Conservation (phyloP, 2,797 vertebrate species). For the Fratercula arctica region DNA sequence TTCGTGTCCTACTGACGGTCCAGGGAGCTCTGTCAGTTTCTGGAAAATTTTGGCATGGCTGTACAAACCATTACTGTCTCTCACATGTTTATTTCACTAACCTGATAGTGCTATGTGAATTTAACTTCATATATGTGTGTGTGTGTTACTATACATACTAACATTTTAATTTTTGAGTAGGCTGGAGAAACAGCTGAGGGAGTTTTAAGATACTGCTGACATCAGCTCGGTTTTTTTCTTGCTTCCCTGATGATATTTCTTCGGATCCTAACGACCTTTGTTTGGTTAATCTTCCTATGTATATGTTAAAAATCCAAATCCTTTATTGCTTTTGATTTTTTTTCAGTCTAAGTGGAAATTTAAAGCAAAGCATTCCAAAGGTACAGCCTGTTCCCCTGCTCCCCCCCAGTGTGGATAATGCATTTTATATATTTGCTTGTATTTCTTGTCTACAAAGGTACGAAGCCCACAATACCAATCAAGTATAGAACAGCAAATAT, state of each 20-base stretch:
- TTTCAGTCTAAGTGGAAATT: neutral
- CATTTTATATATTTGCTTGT: neutral
- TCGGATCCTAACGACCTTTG: neutral
- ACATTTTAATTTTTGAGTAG: neutral
- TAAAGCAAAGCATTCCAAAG: neutral
- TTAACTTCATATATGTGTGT: neutral
- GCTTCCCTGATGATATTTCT: neutral
- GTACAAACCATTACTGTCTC: neutral
- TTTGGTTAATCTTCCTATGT: neutral
- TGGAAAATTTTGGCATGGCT: neutral
- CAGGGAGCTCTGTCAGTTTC: neutral
- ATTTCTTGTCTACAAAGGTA: neutral
- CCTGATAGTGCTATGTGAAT: neutral
- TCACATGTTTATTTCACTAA: neutral
- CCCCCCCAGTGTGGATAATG: rapidly evolving
- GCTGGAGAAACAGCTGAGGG: neutral
- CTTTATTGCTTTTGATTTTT: neutral
- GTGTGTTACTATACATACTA: neutral
- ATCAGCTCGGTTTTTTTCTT: neutral
- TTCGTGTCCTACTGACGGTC: rapidly evolving
- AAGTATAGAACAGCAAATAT: neutral
- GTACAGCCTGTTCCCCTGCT: neutral
- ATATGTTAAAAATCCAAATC: neutral
- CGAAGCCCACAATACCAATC: neutral
- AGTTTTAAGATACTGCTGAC: neutral